These are phyloP conservation scores for Orchesella flavescens DNA, from an alignment of 2,888 invertebrate species.

Conservation along the genomic window DNA sequence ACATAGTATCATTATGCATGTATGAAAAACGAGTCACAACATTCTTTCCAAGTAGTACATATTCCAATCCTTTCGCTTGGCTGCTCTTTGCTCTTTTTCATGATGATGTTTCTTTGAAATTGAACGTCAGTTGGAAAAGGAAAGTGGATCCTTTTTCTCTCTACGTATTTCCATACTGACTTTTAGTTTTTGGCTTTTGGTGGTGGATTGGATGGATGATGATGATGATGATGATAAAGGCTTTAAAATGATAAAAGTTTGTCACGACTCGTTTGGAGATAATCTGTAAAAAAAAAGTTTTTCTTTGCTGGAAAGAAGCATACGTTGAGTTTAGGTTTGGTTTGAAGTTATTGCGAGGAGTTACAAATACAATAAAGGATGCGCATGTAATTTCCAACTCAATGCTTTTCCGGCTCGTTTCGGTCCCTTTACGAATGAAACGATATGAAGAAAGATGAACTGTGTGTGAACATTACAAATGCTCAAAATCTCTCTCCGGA, in stretches of 20 bases:
- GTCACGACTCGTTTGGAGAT: slow-evolving; percentile 10
- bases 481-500: slow-evolving; percentile 65
- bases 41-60: neutral
- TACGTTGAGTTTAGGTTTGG: neutral
- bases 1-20: no score
- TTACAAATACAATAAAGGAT: slow-evolving; percentile 67
- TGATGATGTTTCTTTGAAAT: slow-evolving; percentile 21
- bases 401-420: slow-evolving; percentile 68
- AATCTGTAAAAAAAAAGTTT: no score
- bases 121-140: slow-evolving; percentile 30
- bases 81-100: slow-evolving; percentile 19
- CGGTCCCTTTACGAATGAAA: slow-evolving; percentile 68
- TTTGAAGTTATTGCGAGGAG: slow-evolving; percentile 26
- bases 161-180: slow-evolving; percentile 12
- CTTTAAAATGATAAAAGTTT: slow-evolving; percentile 51
- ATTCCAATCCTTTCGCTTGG: slow-evolving; percentile 38
- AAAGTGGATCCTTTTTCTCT: slow-evolving; percentile 26
- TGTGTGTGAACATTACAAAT: slow-evolving; percentile 45
- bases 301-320: no score
- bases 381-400: slow-evolving; percentile 72
- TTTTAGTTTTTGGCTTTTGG: no score
- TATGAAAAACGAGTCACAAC: no score
- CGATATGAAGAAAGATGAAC: slow-evolving; percentile 42
- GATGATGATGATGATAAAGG: slow-evolving; percentile 43
- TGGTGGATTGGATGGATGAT: no score